Base-by-base conservation (phyloP, 2,797 vertebrate genomes). In the Periophthalmus magnuspinnatus region DNA sequence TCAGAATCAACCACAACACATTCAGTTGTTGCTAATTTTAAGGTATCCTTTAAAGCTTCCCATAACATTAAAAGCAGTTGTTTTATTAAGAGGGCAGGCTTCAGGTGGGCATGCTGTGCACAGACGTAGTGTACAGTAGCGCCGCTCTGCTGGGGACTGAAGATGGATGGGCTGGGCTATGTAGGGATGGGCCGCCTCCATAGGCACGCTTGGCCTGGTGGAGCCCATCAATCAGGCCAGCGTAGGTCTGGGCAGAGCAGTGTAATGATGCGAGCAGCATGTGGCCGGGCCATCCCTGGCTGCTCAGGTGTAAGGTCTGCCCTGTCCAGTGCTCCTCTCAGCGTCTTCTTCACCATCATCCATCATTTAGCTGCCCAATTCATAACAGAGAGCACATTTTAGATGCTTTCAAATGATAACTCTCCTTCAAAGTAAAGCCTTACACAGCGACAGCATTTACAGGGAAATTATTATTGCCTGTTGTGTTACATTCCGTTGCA, bases 221-320 rank as follows among this genome's bases (percentile, higher is more conserved):
- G 88, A 92, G 81, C 87, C 89, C 90, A 94, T 94, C 92, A 92
- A 94, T 94, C 94, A 93, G 90, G 76, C 69, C 88, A 86, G 88
- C 86, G 78, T 83, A 88, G 91, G 91, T 90, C 86, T 79, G 66
- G 84, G 85, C 93, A 87, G 90, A 91, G 92, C 89, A 85, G 92
- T 84, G 92, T 93, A 94, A 94, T 94, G 93, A 94, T 92, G 91
- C 91, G 84, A 83, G 80, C 91, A 90, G 92, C 92, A 90, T 90
- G 91, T 84, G 92, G 89, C 84, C 81, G 34, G 80, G 86, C 90
- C 88, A 87, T 90, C 86, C 86, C 88, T 83, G 88, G 86, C 89
- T 84, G 87, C 86, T 85, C 86, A 90, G 90, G 92, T 93, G 87
- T 82, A 83, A 91, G 91, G 87, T 91, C 87, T 86, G 89, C 88